Evolutionary conservation across 2,797 vertebrate genomes (phyloP).

Genomic region (Pangasius larnaudii): DNA sequence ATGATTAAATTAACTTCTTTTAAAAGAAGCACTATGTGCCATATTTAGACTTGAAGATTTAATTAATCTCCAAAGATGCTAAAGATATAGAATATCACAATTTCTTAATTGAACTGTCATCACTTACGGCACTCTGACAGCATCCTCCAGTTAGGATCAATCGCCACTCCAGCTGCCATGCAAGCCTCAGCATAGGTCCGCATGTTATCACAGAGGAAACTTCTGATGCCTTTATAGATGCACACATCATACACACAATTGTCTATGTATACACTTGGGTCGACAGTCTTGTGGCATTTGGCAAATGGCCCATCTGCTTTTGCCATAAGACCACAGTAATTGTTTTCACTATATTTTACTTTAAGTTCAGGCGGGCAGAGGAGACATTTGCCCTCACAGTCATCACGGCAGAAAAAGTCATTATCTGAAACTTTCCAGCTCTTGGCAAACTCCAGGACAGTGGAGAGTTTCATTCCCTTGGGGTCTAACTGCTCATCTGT

Average conservation of each 20-base stretch:
- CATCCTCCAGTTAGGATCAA: slow-evolving; percentile 55
- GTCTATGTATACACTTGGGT: slow-evolving; percentile 52
- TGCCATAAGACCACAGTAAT: slow-evolving; percentile 59
- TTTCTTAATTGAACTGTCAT: neutral
- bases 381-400: slow-evolving; percentile 60
- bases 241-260: slow-evolving; percentile 65
- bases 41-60: neutral
- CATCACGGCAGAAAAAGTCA: slow-evolving; percentile 58
- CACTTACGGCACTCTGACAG: slow-evolving; percentile 57
- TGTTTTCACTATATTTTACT: slow-evolving; percentile 46
- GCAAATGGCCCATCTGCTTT: slow-evolving; percentile 57
- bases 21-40: neutral
- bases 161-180: slow-evolving; percentile 52
- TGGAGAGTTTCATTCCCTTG: slow-evolving; percentile 40
- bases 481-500: slow-evolving; percentile 49
- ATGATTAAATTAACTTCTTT: slow-evolving; percentile 3
- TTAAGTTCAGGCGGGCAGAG: slow-evolving; percentile 50
- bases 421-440: slow-evolving; percentile 61
- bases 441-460: slow-evolving; percentile 59
- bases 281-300: slow-evolving; percentile 51
- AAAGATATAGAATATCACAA: neutral
- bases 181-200: slow-evolving; percentile 57
- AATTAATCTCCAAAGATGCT: neutral
- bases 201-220: slow-evolving; percentile 59
- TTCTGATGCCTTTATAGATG: slow-evolving; percentile 57